Base-by-base conservation (phyloP, 35 echinoderm and acorn worm species). In the Stichopus chloronotus region DNA sequence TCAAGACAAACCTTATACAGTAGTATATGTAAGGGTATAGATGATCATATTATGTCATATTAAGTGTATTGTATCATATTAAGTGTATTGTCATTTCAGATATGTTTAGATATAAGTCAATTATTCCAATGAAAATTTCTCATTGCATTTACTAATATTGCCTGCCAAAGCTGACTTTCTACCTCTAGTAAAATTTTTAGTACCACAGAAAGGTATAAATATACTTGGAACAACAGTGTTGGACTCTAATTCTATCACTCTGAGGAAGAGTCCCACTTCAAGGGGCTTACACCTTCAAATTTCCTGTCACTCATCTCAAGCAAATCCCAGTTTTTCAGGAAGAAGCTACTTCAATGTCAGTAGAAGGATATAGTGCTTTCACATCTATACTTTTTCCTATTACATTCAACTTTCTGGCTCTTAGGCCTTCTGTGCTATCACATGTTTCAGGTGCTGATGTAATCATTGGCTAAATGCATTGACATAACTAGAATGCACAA, bases 181-280 rank as follows among this genome's bases (percentile, higher is more conserved):
- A 71, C 63, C 63, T 71, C 63, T 71, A 71, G 1, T 71, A n/a
- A n/a, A 71, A 71, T 11, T 71, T 71, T n/a, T 71, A 71, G 63
- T 71, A 2, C 0, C 1, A 71, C 63, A 71, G 63, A 71, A 71
- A n/a, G 63, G 63, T 13, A n/a, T 71, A 71, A 71, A 71, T n/a
- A 71, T 71, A 71, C 63, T 71, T 71, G 63, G 63, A 2, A 71
- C 11, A 13, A 71, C 63, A n/a, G 63, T 71, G 63, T 71, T 71
- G n/a, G 63, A 71, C 63, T 71, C 63, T 71, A 71, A 4, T n/a
- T 71, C 63, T 71, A 71, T 71, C 63, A 71, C 63, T 71, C n/a
- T 71, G n/a, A 71, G 63, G 63, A n/a, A 71, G 10, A 71, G n/a
- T n/a, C 63, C 63, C 4, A 71, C 11, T 4, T 71, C 63, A 13